Percentiles rank a stretch among this genome's conserved stretches.
Evolutionary conservation across 2,888 invertebrate genomes (phyloP).

Genomic region (Dynastes tityus): DNA sequence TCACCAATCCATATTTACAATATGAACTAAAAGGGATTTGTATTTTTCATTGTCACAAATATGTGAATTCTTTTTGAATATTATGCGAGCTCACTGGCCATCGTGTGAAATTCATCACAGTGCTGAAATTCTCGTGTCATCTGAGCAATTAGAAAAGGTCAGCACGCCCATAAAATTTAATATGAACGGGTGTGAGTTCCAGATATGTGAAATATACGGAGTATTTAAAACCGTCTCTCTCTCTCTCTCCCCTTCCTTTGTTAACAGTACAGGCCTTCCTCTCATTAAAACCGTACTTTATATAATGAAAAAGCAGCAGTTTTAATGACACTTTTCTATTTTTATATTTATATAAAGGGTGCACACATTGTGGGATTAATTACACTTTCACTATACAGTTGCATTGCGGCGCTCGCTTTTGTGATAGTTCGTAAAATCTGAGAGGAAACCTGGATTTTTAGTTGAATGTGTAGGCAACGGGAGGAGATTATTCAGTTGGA

Average conservation of each 20-base stretch:
- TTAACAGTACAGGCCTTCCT: neutral
- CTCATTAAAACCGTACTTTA: slow-evolving; percentile 2
- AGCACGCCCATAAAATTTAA: slow-evolving; percentile 37
- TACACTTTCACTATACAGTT: neutral
- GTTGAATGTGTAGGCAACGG: neutral
- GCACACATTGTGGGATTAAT: neutral
- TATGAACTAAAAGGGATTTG: too few species aligned
- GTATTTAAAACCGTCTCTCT: neutral
- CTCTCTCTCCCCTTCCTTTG: neutral
- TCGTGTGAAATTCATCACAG: slow-evolving; percentile 4
- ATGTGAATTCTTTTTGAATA: too few species aligned
- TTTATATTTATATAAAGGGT: neutral
- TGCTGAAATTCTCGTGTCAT: neutral
- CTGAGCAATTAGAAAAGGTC: slow-evolving; percentile 30
- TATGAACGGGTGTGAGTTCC: slow-evolving; percentile 38
- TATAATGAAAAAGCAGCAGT: neutral
- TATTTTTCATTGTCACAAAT: too few species aligned
- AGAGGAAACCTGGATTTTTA: neutral
- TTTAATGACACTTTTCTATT: neutral
- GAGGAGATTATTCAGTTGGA: slow-evolving; percentile 4
- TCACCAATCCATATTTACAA: too few species aligned
- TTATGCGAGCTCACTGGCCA: too few species aligned
- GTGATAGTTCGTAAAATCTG: neutral
- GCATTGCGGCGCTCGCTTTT: neutral
- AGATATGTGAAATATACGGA: slow-evolving; percentile 34